Base-by-base conservation (phyloP, 2,888 invertebrate genomes). In the Bhutanitis thaidina region DNA sequence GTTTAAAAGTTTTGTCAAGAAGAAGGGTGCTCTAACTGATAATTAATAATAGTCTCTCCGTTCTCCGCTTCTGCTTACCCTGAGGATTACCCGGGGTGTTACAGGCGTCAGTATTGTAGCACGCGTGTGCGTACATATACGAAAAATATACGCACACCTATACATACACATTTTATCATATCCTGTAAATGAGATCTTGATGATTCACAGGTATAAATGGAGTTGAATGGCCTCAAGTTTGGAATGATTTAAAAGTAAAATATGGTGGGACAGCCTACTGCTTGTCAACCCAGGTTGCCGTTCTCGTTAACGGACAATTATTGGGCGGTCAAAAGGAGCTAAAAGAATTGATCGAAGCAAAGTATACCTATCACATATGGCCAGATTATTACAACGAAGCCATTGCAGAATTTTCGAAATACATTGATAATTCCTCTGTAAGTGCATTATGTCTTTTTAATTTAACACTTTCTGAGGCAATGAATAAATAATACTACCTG, bases 251-350 rank as follows among this genome's bases (percentile, higher is more conserved):
- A 15, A 85, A 84, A 61, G 36, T 77, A 20, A 73, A 73, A 59
- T 80, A 80, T 52, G 91, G 91, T 7, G 83, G 83, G 1, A 57
- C 77, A 41, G 71, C 89, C 7, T 91, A 89, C 78, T 79, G 81
- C 9, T 61, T 91, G 15, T 58, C 67, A 29, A 80, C 78, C 34
- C 75, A 79, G 40, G 91, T 91, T 0, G 90, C 84, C 4, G 82
- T 93, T 1, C 79, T 91, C 54, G 57, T 80, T 1, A 80, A 92
- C 56, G 83, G 80, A 7, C 67, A 80, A 47, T 87, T 88, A 54
- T 65, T 93, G 27, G 93, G 92, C 0, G 91, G 90, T 37, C 88
- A 90, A 43, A 65, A 75, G 0, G 91, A 90, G 49, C 68, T 93
- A 15, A 71, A 79, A 37, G 67, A 78, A 12, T 71, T 86, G 32